Conservation (phyloP, 2,797 vertebrate species). For the Sebastes cheni region DNA sequence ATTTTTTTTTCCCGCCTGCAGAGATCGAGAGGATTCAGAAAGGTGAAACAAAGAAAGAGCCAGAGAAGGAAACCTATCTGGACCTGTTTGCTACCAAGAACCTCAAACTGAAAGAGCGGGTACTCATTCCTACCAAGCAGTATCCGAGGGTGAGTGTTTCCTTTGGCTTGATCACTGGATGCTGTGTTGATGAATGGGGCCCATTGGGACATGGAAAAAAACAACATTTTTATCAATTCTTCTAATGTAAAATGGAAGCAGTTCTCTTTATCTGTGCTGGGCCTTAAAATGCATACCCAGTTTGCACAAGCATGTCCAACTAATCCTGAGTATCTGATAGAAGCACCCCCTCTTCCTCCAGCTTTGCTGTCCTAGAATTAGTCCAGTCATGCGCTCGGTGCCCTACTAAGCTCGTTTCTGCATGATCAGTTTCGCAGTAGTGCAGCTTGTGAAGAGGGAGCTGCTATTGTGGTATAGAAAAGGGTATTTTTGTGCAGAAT, state of each 20-base stretch:
- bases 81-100: conserved; percentile 96
- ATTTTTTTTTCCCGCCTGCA: conserved; percentile 49
- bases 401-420: background rate
- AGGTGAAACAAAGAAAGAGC: conserved; percentile 92
- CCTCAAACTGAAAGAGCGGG: conserved; percentile 93
- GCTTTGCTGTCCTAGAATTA: background rate
- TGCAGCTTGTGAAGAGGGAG: too few species aligned
- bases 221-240: background rate
- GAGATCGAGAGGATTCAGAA: conserved; percentile 97
- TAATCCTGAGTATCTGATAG: background rate
- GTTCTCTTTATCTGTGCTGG: too few species aligned
- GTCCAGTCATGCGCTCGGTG: background rate
- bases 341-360: background rate
- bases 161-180: rapidly evolving
- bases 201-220: background rate
- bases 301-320: background rate
- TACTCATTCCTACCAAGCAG: conserved; percentile 95
- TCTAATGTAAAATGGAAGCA: too few species aligned
- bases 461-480: too few species aligned
- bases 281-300: background rate
- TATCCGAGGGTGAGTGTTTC: conserved; percentile 90
- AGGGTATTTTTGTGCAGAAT: rapidly evolving
- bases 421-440: background rate
- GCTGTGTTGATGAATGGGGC: background rate
- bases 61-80: conserved; percentile 91